phyloP scores from a whole-genome alignment of 2,113 vertebrate genomes.

The Corythornis vintsioides region DNA sequence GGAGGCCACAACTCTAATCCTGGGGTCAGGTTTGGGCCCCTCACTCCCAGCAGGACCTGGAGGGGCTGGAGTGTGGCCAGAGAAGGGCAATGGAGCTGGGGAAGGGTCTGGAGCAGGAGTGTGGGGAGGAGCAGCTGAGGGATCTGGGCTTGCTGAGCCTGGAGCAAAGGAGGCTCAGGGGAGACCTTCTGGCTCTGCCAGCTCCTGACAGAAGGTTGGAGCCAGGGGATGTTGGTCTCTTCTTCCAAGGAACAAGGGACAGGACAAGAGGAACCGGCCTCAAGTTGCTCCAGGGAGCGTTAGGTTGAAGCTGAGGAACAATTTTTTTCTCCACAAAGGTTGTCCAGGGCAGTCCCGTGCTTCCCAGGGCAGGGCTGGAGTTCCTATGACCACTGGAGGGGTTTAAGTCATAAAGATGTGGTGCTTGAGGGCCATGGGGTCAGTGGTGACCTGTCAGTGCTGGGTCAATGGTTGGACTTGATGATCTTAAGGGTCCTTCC shows the following conservation, averaged over 20 bases:
- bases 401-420: accelerated
- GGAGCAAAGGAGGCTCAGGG: too few relatives aligned
- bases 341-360: accelerated
- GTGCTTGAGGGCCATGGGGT: accelerated
- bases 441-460: neutral
- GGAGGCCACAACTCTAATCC: accelerated
- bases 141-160: too few relatives aligned
- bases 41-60: accelerated
- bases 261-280: accelerated
- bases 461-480: accelerated
- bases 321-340: neutral
- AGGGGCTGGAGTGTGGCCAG: neutral
- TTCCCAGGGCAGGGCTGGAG: neutral
- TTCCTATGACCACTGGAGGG: too few relatives aligned
- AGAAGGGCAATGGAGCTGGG: neutral
- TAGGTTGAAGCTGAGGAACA: too few relatives aligned
- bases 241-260: neutral
- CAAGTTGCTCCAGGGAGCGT: accelerated
- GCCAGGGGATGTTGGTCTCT: neutral
- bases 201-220: too few relatives aligned
- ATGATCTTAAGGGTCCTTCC: neutral
- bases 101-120: neutral
- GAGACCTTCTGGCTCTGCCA: too few relatives aligned
- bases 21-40: neutral
- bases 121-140: too few relatives aligned